phyloP scores from a whole-genome alignment of 2,888 invertebrate genomes.

The Tetragonula carbonaria region DNA sequence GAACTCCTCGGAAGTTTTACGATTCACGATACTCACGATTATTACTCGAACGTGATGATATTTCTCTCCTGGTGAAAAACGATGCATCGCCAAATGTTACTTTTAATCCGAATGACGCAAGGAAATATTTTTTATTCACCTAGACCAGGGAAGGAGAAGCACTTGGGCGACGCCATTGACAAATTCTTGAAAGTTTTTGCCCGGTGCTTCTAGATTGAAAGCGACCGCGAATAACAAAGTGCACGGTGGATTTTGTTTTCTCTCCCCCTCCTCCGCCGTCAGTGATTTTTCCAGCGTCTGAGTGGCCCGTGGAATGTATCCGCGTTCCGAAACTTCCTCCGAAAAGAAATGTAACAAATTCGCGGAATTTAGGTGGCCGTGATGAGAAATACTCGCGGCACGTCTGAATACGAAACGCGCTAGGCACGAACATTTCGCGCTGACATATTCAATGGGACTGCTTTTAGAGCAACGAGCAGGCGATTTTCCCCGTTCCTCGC shows the following conservation, averaged over 20 bases:
- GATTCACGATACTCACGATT: not conserved
- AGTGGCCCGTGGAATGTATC: slow-evolving; percentile 25
- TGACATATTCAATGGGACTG: slow-evolving; percentile 8
- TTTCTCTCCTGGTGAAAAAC: not conserved
- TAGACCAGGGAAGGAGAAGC: not conserved
- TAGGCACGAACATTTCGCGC: slow-evolving; percentile 33
- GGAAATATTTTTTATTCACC: slow-evolving; percentile 1
- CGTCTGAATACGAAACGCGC: slow-evolving; percentile 16
- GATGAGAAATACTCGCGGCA: slow-evolving; percentile 36
- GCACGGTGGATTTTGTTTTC: slow-evolving; percentile 44
- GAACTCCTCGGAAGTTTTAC: not conserved
- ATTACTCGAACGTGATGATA: not conserved
- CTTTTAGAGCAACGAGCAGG: slow-evolving; percentile 33
- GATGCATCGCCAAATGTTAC: slow-evolving; percentile 3
- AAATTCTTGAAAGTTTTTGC: slow-evolving; percentile 48
- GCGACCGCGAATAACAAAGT: slow-evolving; percentile 41
- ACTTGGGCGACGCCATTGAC: slow-evolving; percentile 19
- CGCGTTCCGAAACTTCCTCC: slow-evolving; percentile 13
- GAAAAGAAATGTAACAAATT: slow-evolving; percentile 49
- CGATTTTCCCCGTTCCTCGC: not conserved
- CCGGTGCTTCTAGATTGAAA: slow-evolving; percentile 37
- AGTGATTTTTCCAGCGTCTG: slow-evolving; percentile 54
- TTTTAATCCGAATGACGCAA: slow-evolving; percentile 32
- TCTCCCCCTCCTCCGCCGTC: not conserved
- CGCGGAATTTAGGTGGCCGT: slow-evolving; percentile 34